These are phyloP conservation scores for Aulostomus chinensis DNA, from an alignment of 2,797 vertebrate species.

Conservation along the genomic window DNA sequence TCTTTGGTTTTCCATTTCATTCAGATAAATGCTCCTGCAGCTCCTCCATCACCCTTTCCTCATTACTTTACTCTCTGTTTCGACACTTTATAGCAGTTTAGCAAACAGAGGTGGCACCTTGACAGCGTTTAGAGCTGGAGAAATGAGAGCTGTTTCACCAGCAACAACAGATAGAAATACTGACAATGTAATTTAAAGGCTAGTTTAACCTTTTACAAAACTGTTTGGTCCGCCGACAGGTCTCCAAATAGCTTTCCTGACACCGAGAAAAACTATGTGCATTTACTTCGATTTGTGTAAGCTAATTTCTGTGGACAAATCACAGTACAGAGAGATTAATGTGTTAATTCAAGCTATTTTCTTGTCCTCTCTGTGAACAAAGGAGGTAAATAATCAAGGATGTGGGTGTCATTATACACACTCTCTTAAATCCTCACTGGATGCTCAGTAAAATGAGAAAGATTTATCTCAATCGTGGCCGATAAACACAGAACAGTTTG, in stretches of 20 bases:
- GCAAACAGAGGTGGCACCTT: slow-evolving; percentile 54
- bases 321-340: slow-evolving; percentile 69
- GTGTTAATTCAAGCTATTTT: slow-evolving; percentile 68
- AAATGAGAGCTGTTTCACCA: slow-evolving; percentile 48
- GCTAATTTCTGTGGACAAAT: slow-evolving; percentile 64
- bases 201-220: slow-evolving; percentile 68
- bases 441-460: slow-evolving; percentile 63
- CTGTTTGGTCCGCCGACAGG: slow-evolving; percentile 40
- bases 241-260: slow-evolving; percentile 57
- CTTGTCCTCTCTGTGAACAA: slow-evolving; percentile 59
- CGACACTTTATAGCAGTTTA: slow-evolving; percentile 65
- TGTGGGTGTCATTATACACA: slow-evolving; percentile 63
- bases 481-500: slow-evolving; percentile 55
- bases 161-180: slow-evolving; percentile 60
- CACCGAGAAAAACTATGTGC: slow-evolving; percentile 60
- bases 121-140: slow-evolving; percentile 51
- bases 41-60: slow-evolving; percentile 49
- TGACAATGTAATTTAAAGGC: slow-evolving; percentile 66
- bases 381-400: slow-evolving; percentile 65
- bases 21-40: slow-evolving; percentile 68
- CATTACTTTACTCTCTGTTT: slow-evolving; percentile 67
- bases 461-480: slow-evolving; percentile 73
- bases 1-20: slow-evolving; percentile 65
- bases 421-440: slow-evolving; percentile 52
- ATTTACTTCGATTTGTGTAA: slow-evolving; percentile 72